These are phyloP conservation scores for Stictocephala bisonia DNA, from an alignment of 2,888 invertebrate genomes.

Conservation along the genomic window DNA sequence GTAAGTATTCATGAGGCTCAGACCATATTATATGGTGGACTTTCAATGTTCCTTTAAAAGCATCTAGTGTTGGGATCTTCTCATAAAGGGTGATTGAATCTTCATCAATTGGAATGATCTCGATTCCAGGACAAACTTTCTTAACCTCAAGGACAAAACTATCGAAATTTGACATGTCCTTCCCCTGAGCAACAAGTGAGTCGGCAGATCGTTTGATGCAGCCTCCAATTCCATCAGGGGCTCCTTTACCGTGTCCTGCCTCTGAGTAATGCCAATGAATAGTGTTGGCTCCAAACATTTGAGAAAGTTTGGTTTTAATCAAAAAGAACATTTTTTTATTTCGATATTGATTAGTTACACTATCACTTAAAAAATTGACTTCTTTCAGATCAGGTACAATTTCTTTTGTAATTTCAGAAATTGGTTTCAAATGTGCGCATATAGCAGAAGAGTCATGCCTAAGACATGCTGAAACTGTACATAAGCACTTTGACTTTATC, in stretches of 20 bases:
- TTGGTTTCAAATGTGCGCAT: slow-evolving; percentile 63
- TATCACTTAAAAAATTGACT: slow-evolving; percentile 62
- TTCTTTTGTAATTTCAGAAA: slow-evolving; percentile 52
- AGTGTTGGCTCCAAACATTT: slow-evolving; percentile 49
- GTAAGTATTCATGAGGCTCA: slow-evolving; percentile 5
- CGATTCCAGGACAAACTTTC: slow-evolving; percentile 18
- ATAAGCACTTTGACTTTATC: slow-evolving; percentile 49
- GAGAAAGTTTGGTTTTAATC: slow-evolving; percentile 53
- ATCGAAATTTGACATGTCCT: slow-evolving; percentile 40
- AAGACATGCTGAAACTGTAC: slow-evolving; percentile 60
- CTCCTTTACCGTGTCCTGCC: slow-evolving; percentile 62
- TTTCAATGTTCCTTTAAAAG: slow-evolving; percentile 49
- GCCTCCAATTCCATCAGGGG: slow-evolving; percentile 61
- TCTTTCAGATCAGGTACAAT: slow-evolving; percentile 46
- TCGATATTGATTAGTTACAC: slow-evolving; percentile 62
- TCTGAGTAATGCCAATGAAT: slow-evolving; percentile 60
- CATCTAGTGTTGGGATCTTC: slow-evolving; percentile 8
- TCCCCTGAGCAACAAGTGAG: slow-evolving; percentile 42
- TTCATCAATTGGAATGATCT: slow-evolving; percentile 32
- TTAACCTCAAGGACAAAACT: background rate
- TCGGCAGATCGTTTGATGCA: slow-evolving; percentile 59
- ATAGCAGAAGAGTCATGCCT: slow-evolving; percentile 62
- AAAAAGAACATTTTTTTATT: slow-evolving; percentile 63
- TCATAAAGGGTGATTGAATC: slow-evolving; percentile 23
- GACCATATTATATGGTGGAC: slow-evolving; percentile 32